A percentile compares a stretch with the other conserved stretches of the same genome.
Conservation (phyloP, 2,797 vertebrate genomes). For the Lacerta agilis region DNA sequence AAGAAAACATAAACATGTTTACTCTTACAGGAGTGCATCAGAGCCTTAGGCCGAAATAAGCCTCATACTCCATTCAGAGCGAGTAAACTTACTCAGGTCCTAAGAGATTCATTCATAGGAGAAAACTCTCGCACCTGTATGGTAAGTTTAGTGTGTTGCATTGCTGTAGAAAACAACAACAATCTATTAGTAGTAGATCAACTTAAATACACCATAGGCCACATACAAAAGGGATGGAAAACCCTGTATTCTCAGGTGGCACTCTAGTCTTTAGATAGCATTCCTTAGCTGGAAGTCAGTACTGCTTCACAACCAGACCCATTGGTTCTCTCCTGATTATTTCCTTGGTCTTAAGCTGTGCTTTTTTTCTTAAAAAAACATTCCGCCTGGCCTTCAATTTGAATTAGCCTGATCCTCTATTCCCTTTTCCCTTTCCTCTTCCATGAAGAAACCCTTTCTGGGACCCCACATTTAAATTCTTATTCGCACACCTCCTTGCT, state of each 20-base stretch:
- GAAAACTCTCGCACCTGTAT: constrained; percentile 98
- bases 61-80: constrained; percentile 97
- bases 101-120: constrained; percentile 98
- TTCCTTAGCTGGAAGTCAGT: background rate
- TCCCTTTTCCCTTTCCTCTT: too few species aligned
- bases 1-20: constrained; percentile 28
- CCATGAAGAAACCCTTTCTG: too few species aligned
- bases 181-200: background rate
- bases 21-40: constrained; percentile 91
- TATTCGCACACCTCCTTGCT: too few species aligned
- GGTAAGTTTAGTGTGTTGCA: constrained; percentile 79
- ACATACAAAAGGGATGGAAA: background rate
- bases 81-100: constrained; percentile 97
- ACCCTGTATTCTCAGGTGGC: background rate
- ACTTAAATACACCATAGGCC: background rate
- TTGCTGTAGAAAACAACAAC: background rate
- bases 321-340: background rate
- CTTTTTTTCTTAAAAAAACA: too few species aligned
- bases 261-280: background rate
- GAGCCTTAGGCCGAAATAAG: constrained; percentile 96
- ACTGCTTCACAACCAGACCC: background rate
- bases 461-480: too few species aligned
- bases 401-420: too few species aligned
- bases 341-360: background rate
- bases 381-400: too few species aligned